Conservation (phyloP, 1,140 invertebrate species). For the Meloidogyne chitwoodi region DNA sequence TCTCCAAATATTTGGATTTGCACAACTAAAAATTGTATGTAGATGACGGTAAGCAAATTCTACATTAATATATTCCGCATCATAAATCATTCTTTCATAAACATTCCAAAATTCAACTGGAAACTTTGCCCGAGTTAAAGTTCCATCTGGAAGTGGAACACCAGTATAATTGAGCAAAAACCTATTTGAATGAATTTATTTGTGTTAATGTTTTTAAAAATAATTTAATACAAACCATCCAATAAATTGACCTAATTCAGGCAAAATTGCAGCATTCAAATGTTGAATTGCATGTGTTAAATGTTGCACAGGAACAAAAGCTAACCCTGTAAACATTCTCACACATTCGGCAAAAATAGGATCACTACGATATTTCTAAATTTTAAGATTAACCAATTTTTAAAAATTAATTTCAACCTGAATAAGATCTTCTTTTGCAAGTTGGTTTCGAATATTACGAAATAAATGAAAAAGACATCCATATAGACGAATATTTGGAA, state of each 20-base stretch:
- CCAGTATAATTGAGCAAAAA: conserved; percentile 7
- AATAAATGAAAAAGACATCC: conserved; percentile 9
- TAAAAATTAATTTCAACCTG: not conserved
- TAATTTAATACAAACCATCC: not conserved
- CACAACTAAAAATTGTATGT: conserved; percentile 23
- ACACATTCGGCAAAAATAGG: conserved; percentile 2
- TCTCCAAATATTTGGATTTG: conserved; percentile 35
- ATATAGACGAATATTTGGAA: not conserved
- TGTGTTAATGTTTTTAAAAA: not conserved
- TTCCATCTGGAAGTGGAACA: not conserved
- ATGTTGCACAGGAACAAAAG: conserved; percentile 1
- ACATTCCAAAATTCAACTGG: conserved; percentile 24
- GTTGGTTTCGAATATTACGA: not conserved
- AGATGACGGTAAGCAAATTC: conserved; percentile 35
- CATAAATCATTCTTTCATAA: conserved; percentile 26
- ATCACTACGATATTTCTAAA: not conserved
- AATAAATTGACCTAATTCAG: not conserved
- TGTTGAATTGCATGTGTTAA: not conserved
- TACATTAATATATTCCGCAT: conserved; percentile 34
- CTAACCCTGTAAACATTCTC: conserved; percentile 1
- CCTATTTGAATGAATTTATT: not conserved
- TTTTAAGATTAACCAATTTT: not conserved
- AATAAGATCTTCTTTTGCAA: not conserved
- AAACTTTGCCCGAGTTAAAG: not conserved
- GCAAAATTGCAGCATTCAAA: not conserved